Conservation (phyloP, 2,797 vertebrate species). For the Hybognathus amarus region DNA sequence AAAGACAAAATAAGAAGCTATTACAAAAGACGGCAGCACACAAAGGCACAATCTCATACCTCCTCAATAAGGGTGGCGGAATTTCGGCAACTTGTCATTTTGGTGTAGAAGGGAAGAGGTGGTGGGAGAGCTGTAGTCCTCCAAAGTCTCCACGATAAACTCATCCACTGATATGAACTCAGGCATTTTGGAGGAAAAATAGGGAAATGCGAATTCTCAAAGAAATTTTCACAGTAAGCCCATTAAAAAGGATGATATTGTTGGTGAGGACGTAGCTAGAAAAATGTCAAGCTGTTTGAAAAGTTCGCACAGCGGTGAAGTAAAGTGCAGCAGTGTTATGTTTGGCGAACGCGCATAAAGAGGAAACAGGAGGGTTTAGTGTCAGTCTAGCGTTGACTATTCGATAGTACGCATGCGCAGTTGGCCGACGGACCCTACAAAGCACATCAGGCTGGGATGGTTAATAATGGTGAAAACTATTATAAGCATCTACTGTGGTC, state of each 20-base stretch:
- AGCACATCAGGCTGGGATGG: constrained; percentile 11
- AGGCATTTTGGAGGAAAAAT: constrained; percentile 58
- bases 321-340: constrained; percentile 31
- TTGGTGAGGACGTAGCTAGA: background rate
- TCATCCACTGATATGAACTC: constrained; percentile 69
- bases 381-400: constrained; percentile 16
- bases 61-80: constrained; percentile 66
- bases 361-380: constrained; percentile 41
- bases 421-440: background rate
- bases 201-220: background rate
- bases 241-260: constrained; percentile 15
- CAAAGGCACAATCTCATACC: constrained; percentile 54
- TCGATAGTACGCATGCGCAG: constrained; percentile 53
- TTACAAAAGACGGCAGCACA: background rate
- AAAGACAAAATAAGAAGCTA: background rate
- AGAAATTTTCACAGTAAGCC: background rate
- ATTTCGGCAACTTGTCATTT: constrained; percentile 68
- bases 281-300: background rate
- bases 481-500: background rate
- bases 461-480: constrained; percentile 13
- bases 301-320: constrained; percentile 20
- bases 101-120: constrained; percentile 69
- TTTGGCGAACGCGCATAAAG: constrained; percentile 44
- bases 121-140: constrained; percentile 73
- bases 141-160: constrained; percentile 69